Percentiles rank a stretch among this genome's conserved stretches.
Evolutionary conservation across 2,113 vertebrate species (phyloP).

Genomic region (Zingel zingel): DNA sequence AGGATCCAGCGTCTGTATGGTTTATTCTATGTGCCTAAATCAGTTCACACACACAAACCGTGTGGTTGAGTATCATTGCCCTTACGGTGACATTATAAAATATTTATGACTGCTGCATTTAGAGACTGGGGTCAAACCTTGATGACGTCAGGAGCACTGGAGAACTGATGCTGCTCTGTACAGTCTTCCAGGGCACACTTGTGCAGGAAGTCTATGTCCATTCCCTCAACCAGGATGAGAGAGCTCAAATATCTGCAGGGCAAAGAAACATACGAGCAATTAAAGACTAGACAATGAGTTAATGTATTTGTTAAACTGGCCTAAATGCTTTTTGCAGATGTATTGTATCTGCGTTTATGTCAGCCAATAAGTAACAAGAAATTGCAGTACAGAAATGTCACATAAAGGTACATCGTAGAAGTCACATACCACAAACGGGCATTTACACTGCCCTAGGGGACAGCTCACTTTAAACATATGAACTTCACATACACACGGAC

Average conservation of each 20-base stretch:
- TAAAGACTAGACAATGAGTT: neutral
- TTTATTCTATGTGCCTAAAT: neutral
- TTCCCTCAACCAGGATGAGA: slow-evolving; percentile 96
- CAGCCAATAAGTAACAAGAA: neutral
- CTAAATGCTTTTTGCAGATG: neutral
- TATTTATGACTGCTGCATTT: neutral
- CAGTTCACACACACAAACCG: neutral
- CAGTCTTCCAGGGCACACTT: slow-evolving; percentile 94
- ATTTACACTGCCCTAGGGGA: neutral
- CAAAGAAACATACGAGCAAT: slow-evolving; percentile 19
- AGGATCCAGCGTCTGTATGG: neutral
- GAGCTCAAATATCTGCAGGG: slow-evolving; percentile 91
- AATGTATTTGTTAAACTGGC: neutral
- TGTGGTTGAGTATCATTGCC: neutral
- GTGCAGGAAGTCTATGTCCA: slow-evolving; percentile 97
- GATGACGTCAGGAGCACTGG: slow-evolving; percentile 83
- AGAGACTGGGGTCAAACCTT: slow-evolving; percentile 83
- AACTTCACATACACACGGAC: neutral
- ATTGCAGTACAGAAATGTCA: neutral
- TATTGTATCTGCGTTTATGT: neutral
- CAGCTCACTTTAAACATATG: neutral
- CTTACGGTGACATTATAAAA: too few relatives aligned
- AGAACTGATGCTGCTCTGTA: slow-evolving; percentile 92
- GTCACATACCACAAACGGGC: neutral
- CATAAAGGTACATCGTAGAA: neutral